phyloP scores from a whole-genome alignment of 2,797 vertebrate species.

The Euthynnus affinis region DNA sequence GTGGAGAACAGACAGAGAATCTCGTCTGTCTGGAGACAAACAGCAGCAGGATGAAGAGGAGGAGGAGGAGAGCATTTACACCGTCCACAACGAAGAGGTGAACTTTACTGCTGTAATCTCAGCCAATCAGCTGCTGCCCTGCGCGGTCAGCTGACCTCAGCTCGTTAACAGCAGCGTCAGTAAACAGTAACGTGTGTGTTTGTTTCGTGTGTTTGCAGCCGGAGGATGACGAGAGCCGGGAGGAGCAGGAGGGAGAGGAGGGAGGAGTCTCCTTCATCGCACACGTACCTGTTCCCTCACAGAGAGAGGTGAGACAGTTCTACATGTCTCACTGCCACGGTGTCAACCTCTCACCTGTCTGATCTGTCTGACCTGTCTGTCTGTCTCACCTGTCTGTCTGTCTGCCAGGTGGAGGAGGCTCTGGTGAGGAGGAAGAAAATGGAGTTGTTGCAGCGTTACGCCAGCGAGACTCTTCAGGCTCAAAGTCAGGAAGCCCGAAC shows the following conservation, averaged over 20 bases:
- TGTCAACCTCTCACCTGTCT: too few relatives aligned
- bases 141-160: neutral
- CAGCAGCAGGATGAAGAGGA: constrained; percentile 85
- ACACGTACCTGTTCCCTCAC: constrained; percentile 96
- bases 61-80: constrained; percentile 94
- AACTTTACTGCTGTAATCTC: neutral
- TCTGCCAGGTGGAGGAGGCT: constrained; percentile 93
- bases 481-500: constrained; percentile 94
- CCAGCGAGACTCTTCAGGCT: constrained; percentile 94
- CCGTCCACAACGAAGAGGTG: constrained; percentile 89
- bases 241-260: constrained; percentile 89
- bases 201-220: constrained; percentile 73
- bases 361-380: too few relatives aligned
- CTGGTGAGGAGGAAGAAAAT: constrained; percentile 97
- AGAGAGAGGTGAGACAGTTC: constrained; percentile 90
- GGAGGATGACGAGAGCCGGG: constrained; percentile 89
- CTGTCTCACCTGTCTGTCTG: neutral
- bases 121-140: neutral
- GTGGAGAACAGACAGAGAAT: constrained; percentile 91
- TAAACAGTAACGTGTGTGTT: neutral
- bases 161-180: too few relatives aligned
- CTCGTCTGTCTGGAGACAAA: constrained; percentile 82
- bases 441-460: constrained; percentile 95
- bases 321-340: too few relatives aligned
- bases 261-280: constrained; percentile 92